These are phyloP conservation scores for Drosophila fuyamai DNA, from an alignment of 1,140 invertebrate species.

Conservation along the genomic window DNA sequence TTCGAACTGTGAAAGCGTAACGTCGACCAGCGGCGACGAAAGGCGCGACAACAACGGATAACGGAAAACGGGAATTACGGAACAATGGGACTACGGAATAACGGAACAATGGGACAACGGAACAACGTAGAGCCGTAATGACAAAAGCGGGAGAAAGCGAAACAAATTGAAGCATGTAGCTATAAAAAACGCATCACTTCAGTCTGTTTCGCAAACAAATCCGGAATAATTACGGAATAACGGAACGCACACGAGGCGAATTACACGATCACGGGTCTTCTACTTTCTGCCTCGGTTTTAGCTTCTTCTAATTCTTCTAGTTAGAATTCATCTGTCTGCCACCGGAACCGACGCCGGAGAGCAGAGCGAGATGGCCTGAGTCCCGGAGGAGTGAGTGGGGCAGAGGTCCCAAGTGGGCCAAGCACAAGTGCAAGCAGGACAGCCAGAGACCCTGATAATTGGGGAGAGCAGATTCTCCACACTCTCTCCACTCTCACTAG, in stretches of 20 bases:
- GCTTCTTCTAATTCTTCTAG: constrained; percentile 58
- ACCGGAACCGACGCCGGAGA: constrained; percentile 49
- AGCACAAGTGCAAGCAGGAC: constrained; percentile 31
- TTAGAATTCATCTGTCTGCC: constrained; percentile 45
- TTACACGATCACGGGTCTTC: constrained; percentile 79
- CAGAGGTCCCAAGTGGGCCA: constrained; percentile 9
- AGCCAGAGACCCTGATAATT: constrained; percentile 16
- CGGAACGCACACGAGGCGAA: constrained; percentile 77
- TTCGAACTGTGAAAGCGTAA: constrained; percentile 62
- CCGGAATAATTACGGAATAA: constrained; percentile 53
- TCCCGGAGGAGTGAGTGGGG: constrained; percentile 17
- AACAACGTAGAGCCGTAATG: constrained; percentile 34
- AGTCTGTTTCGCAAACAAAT: constrained; percentile 66
- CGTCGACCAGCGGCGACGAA: constrained; percentile 62
- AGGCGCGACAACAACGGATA: constrained; percentile 65
- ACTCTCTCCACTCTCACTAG: constrained; percentile 21
- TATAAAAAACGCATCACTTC: constrained; percentile 67
- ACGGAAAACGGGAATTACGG: constrained; percentile 51
- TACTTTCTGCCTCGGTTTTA: constrained; percentile 64
- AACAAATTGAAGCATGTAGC: constrained; percentile 68
- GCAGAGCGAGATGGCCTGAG: constrained; percentile 56
- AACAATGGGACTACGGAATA: constrained; percentile 36
- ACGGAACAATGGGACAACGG: constrained; percentile 48
- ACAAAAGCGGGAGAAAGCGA: constrained; percentile 43
- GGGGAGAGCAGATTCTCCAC: constrained; percentile 16